A percentile compares a stretch with the other conserved stretches of the same genome.
Evolutionary conservation across 2,888 invertebrate species (phyloP).

Genomic region (Tiliacea citrago): DNA sequence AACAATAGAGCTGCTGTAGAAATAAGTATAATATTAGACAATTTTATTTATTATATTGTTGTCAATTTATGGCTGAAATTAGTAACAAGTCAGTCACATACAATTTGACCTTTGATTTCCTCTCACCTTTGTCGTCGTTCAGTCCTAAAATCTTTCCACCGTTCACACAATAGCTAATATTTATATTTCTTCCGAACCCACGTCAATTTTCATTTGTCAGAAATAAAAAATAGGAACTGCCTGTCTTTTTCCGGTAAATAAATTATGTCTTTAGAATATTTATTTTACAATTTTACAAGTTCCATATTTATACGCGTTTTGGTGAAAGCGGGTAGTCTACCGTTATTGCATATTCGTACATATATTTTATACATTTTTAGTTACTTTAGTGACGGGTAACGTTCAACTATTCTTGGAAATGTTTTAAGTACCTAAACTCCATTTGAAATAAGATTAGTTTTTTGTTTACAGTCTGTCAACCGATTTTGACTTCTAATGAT

Average conservation of each 20-base stretch:
- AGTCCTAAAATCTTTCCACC: constrained; percentile 2
- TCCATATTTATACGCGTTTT: constrained; percentile 23
- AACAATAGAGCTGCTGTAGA: not conserved
- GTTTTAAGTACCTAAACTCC: not conserved
- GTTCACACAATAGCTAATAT: constrained; percentile 48
- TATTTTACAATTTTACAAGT: constrained; percentile 1
- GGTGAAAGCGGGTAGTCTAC: not conserved
- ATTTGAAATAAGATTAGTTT: too few species aligned
- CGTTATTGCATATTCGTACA: too few species aligned
- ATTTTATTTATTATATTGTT: not conserved
- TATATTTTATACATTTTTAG: too few species aligned
- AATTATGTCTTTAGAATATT: constrained; percentile 32
- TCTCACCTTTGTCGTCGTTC: constrained; percentile 8
- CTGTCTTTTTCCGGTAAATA: constrained; percentile 32
- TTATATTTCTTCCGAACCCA: constrained; percentile 52
- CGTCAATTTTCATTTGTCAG: constrained; percentile 62
- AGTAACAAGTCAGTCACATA: constrained; percentile 9
- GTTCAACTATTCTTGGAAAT: not conserved
- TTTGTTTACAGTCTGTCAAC: too few species aligned
- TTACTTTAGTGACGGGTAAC: too few species aligned
- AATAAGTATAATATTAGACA: not conserved
- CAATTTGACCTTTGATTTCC: constrained; percentile 29
- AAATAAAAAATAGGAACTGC: constrained; percentile 38
- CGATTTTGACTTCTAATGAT: too few species aligned
- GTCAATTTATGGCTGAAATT: not conserved